Evolutionary conservation across 2,888 invertebrate species (phyloP).

Genomic region (Drosophila yooni): DNA sequence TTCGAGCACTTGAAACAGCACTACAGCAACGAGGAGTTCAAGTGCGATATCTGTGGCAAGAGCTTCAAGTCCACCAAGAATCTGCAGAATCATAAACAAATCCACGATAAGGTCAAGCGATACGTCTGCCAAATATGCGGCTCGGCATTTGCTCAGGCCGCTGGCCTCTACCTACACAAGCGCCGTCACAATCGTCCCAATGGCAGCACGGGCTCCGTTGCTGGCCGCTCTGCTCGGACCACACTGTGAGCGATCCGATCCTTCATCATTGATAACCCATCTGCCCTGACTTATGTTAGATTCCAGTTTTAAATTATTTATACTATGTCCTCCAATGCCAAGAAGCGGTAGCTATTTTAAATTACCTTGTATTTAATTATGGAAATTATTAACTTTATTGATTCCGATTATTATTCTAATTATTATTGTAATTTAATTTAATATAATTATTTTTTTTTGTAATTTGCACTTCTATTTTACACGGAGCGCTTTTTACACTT

Average conservation of each 20-base stretch:
- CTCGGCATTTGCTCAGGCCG: conserved; percentile 84
- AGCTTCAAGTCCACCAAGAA: conserved; percentile 83
- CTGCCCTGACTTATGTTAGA: neutral
- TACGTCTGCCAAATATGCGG: conserved; percentile 84
- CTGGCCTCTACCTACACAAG: conserved; percentile 83
- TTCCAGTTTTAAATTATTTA: conserved; percentile 37
- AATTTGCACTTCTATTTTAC: conserved; percentile 6
- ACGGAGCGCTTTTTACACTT: conserved; percentile 33
- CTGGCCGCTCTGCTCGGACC: conserved; percentile 62
- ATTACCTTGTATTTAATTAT: conserved; percentile 10
- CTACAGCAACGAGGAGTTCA: conserved; percentile 80
- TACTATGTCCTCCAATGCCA: conserved; percentile 49
- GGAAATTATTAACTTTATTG: conserved; percentile 2
- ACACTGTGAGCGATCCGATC: conserved; percentile 52
- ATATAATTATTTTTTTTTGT: neutral
- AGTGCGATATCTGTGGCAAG: conserved; percentile 81
- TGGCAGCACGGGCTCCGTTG: conserved; percentile 65
- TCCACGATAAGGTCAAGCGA: conserved; percentile 82
- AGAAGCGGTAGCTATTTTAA: conserved; percentile 41
- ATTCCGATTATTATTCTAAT: conserved; percentile 11
- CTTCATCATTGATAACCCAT: conserved; percentile 6
- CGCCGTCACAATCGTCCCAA: conserved; percentile 80
- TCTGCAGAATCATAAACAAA: conserved; percentile 83
- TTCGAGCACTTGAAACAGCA: conserved; percentile 79
- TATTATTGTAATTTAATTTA: conserved; percentile 4